Base-by-base conservation (phyloP, 2,888 invertebrate species). In the Apodemia zela region DNA sequence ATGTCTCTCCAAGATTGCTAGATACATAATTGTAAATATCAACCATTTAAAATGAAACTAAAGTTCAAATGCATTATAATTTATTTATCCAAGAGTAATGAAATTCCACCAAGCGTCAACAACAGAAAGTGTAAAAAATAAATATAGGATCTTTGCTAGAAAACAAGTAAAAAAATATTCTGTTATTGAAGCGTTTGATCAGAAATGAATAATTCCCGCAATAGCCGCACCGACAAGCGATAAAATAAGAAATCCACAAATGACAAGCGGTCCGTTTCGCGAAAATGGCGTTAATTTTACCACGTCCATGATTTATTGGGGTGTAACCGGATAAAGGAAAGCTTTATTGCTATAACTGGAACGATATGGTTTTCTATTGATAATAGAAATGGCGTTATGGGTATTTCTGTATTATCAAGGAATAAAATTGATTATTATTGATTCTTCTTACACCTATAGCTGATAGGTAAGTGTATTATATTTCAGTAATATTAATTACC, bases 231-330 rank as follows among this genome's bases (percentile, higher is more conserved):
- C 71, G 67, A 67, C 65, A 66, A 68, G 64, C 71, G 75, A 79
- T 81, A 79, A 80, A 77, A 75, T 72, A 75, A 74, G 68, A 75
- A 72, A 71, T 68, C 66, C 65, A 68, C 70, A 75, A 78, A 78
- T 78, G 79, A 76, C 79, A 73, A 77, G 72, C 76, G 78, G 74
- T 75, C 75, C 51, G 51, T 72, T 74, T 71, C 71, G 71, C 69
- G 74, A 81, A 83, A 83, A 85, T 80, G 79, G 78, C 78, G 81
- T 77, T 76, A 83, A 84, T 85, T 83, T 81, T 78, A 78, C 72
- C 73, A 73, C 72, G 75, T 67, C 68, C 66, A 77, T 84, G 84
- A 87, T 87, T 85, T 85, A 85, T 86, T 74, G 75, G 66, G 74
- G 77, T 71, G 51, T 51, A 21, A 51, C 51, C 51, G 51, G 51